Conservation (phyloP, 2,113 vertebrate genomes). For the Anser cygnoides region DNA sequence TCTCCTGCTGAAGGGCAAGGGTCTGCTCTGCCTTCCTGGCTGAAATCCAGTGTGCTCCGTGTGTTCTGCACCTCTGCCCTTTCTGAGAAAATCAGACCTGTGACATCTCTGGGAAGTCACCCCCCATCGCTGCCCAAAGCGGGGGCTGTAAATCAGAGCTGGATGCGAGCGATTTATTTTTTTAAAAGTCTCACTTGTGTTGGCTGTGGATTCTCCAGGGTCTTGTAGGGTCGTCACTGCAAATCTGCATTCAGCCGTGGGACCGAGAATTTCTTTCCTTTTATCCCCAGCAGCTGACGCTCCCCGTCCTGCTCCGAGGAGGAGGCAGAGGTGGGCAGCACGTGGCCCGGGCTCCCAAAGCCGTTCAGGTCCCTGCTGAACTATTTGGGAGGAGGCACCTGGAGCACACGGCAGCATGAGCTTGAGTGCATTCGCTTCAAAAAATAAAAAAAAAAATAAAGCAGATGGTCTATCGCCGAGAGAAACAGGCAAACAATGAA, state of each 20-base stretch:
- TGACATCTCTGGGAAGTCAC: background rate
- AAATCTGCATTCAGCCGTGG: rapidly evolving
- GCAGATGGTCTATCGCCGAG: background rate
- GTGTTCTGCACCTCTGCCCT: no score
- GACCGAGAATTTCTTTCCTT: no score
- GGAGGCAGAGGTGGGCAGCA: no score
- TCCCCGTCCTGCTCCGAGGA: no score
- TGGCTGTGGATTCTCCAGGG: background rate
- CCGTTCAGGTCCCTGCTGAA: rapidly evolving
- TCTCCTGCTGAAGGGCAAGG: background rate
- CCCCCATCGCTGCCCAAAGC: background rate
- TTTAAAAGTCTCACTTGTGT: background rate
- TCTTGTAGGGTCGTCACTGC: background rate
- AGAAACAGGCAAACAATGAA: background rate
- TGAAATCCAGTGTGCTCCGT: background rate
- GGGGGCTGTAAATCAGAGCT: no score
- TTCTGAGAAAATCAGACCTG: background rate
- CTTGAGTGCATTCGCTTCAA: rapidly evolving
- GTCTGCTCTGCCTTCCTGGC: background rate
- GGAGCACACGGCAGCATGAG: rapidly evolving
- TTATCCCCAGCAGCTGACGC: no score
- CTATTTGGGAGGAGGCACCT: background rate
- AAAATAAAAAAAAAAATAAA: background rate
- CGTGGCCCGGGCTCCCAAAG: background rate
- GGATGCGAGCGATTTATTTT: no score